Percentiles rank a stretch among this genome's conserved stretches.
Conservation (phyloP, 2,888 invertebrate species). For the Lypha dubia region DNA sequence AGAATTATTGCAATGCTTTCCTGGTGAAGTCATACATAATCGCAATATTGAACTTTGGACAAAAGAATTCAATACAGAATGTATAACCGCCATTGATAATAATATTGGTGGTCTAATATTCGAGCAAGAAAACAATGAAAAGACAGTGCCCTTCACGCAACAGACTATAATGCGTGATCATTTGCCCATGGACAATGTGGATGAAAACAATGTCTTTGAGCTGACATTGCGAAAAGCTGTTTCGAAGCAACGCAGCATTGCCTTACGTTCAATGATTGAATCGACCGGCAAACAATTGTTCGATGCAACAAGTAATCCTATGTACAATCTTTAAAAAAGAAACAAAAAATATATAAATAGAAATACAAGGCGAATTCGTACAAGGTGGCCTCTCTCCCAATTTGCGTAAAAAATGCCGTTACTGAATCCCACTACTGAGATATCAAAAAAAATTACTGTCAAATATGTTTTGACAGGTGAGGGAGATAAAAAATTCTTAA, state of each 20-base stretch:
- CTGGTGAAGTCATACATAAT: conserved; percentile 80
- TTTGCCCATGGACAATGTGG: conserved; percentile 82
- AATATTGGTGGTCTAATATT: conserved; percentile 75
- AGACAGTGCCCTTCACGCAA: conserved; percentile 12
- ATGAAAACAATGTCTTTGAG: conserved; percentile 82
- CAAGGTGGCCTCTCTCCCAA: no score
- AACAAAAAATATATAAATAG: neutral
- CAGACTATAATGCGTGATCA: conserved; percentile 75
- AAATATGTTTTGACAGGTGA: no score
- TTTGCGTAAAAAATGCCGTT: no score
- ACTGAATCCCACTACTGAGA: no score
- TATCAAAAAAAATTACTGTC: no score
- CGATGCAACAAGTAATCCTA: conserved; percentile 82
- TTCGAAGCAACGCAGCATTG: conserved; percentile 86
- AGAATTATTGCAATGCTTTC: conserved; percentile 82
- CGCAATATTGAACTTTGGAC: conserved; percentile 76
- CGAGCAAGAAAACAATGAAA: conserved; percentile 52
- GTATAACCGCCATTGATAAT: conserved; percentile 77
- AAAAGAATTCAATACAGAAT: conserved; percentile 77
- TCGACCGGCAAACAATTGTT: conserved; percentile 86
- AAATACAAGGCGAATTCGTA: no score
- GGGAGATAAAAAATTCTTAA: no score
- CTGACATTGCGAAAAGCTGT: conserved; percentile 83
- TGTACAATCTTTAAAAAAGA: conserved; percentile 80
- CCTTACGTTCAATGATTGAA: conserved; percentile 86